Percentiles rank a stretch among this genome's conserved stretches.
Evolutionary conservation across 1,140 invertebrate species (phyloP).

Genomic region (Zaprionus ornatus): DNA sequence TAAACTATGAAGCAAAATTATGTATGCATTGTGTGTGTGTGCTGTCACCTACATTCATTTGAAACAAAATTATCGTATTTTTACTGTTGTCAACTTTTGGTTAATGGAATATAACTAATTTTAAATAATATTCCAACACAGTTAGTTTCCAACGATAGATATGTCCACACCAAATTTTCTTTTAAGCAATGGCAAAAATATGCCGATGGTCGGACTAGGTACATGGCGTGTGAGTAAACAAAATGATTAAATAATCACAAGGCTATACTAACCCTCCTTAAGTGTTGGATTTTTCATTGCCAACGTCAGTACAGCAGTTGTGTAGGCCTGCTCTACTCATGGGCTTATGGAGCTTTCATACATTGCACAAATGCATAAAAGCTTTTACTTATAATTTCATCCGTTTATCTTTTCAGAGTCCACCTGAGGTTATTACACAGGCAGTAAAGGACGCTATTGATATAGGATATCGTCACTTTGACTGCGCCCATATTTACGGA

Average conservation of each 20-base stretch:
- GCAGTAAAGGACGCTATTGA: conserved; percentile 91
- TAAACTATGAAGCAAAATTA: conserved; percentile 44
- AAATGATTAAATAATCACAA: conserved; percentile 52
- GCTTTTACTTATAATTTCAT: conserved; percentile 1
- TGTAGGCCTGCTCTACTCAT: not conserved
- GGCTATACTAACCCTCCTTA: not conserved
- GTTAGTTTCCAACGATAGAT: not conserved
- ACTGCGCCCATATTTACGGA: conserved; percentile 91
- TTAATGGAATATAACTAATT: conserved; percentile 41
- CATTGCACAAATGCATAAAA: conserved; percentile 18
- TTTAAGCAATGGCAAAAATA: conserved; percentile 88
- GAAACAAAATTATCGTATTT: conserved; percentile 52
- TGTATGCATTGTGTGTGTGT: conserved; percentile 7
- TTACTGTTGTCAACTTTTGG: conserved; percentile 40
- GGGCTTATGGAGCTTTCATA: conserved; percentile 37
- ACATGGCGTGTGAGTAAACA: conserved; percentile 89
- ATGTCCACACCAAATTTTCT: conserved; percentile 84
- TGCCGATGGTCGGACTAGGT: conserved; percentile 90
- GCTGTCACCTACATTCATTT: conserved; percentile 55
- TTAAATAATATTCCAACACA: not conserved
- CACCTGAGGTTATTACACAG: conserved; percentile 88
- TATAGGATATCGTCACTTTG: conserved; percentile 91
- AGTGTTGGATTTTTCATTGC: conserved; percentile 30
- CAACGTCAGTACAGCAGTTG: conserved; percentile 30
- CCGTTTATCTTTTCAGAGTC: conserved; percentile 85